Percentiles rank a stretch among this genome's conserved stretches.
Conservation (phyloP, 2,797 vertebrate genomes). For the Cyclopterus lumpus region DNA sequence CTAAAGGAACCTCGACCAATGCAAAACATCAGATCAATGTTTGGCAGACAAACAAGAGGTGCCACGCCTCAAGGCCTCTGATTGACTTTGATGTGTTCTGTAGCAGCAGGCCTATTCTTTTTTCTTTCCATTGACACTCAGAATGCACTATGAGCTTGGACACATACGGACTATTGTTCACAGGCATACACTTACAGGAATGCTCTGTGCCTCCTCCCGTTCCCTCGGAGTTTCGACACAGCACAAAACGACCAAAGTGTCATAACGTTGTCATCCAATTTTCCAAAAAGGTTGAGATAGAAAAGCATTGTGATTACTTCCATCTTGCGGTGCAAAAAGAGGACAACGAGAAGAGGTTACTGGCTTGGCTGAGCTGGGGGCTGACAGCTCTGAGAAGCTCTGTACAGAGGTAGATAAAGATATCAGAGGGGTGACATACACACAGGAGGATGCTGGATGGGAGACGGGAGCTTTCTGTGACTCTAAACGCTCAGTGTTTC, state of each 20-base stretch:
- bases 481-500: slow-evolving; percentile 43
- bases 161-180: slow-evolving; percentile 65
- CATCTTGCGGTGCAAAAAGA: slow-evolving; percentile 30
- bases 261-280: slow-evolving; percentile 39
- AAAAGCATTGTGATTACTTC: slow-evolving; percentile 35
- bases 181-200: slow-evolving; percentile 43
- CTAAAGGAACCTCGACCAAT: background rate
- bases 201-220: slow-evolving; percentile 33
- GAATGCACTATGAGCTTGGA: slow-evolving; percentile 30
- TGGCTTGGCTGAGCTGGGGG: slow-evolving; percentile 39
- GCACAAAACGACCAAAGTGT: slow-evolving; percentile 21
- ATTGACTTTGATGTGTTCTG: slow-evolving; percentile 41
- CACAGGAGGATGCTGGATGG: slow-evolving; percentile 37
- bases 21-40: slow-evolving; percentile 26
- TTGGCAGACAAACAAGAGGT: background rate
- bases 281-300: slow-evolving; percentile 9
- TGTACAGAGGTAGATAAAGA: slow-evolving; percentile 67
- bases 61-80: slow-evolving; percentile 12
- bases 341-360: slow-evolving; percentile 43
- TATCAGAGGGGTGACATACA: slow-evolving; percentile 43
- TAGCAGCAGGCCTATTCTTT: slow-evolving; percentile 10
- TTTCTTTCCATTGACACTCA: slow-evolving; percentile 46
- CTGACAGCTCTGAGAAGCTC: slow-evolving; percentile 61
- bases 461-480: slow-evolving; percentile 43
- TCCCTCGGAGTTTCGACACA: slow-evolving; percentile 15